Percentiles rank a stretch among this genome's conserved stretches.
Evolutionary conservation across 1,140 invertebrate species (phyloP).

Genomic region (Micrasema minimum): DNA sequence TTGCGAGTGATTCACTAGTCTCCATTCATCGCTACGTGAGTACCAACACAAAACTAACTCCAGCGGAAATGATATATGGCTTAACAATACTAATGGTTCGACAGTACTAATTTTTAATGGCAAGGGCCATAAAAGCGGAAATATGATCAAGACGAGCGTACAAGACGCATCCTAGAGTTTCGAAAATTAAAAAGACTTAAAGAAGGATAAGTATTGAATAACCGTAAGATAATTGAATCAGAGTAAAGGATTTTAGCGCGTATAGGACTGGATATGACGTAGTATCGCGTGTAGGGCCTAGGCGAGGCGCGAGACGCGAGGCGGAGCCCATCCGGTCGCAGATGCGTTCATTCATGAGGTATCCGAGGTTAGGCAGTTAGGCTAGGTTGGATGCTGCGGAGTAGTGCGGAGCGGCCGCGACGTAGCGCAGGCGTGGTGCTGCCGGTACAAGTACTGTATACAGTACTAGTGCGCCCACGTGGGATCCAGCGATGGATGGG

Average conservation of each 20-base stretch:
- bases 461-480: not conserved
- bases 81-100: slow-evolving; percentile 26
- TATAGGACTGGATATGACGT: not conserved
- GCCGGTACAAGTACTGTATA: too few species aligned
- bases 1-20: slow-evolving; percentile 26
- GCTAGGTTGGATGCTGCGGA: not conserved
- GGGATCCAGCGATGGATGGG: not conserved
- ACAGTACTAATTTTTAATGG: slow-evolving; percentile 6
- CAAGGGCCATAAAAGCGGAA: slow-evolving; percentile 18
- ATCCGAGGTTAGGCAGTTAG: not conserved
- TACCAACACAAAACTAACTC: slow-evolving; percentile 16
- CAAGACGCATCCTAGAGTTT: too few species aligned
- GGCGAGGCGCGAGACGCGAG: not conserved
- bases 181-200: too few species aligned
- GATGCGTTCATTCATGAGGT: slow-evolving; percentile 19
- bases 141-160: not conserved
- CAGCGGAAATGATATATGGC: slow-evolving; percentile 37
- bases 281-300: slow-evolving; percentile 3
- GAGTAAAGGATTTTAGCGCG: too few species aligned
- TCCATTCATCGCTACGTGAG: slow-evolving; percentile 36
- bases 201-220: too few species aligned
- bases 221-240: too few species aligned
- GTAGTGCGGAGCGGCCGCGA: not conserved
- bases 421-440: too few species aligned
- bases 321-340: slow-evolving; percentile 12